Evolutionary conservation across 2,113 vertebrate species (phyloP).

Genomic region (Gymnorhina tibicen): DNA sequence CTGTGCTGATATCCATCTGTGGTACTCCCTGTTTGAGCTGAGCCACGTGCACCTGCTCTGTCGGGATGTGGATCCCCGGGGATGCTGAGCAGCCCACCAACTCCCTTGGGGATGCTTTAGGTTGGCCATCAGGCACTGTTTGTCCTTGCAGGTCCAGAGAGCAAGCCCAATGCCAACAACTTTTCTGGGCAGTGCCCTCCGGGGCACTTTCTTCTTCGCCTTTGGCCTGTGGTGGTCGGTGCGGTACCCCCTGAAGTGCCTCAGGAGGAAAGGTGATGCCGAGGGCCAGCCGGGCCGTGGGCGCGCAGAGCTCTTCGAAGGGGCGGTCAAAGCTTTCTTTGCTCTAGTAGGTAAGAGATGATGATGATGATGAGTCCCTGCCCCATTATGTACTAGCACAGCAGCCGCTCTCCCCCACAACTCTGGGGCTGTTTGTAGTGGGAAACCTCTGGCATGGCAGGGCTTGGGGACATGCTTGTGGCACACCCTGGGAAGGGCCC

Average conservation of each 20-base stretch:
- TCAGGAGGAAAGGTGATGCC: slow-evolving; percentile 49
- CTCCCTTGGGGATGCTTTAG: neutral
- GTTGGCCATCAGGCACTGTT: neutral
- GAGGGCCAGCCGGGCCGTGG: neutral
- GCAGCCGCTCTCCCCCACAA: fast-evolving
- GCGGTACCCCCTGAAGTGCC: slow-evolving; percentile 75
- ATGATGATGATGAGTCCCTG: neutral
- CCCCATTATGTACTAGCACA: fast-evolving
- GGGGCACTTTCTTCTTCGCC: slow-evolving; percentile 86
- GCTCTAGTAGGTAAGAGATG: slow-evolving; percentile 81
- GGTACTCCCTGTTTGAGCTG: neutral
- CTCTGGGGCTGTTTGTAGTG: neutral
- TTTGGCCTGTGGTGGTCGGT: slow-evolving; percentile 88
- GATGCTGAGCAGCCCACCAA: neutral
- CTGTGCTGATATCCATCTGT: neutral
- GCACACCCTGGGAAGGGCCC: fast-evolving
- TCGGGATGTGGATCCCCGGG: fast-evolving
- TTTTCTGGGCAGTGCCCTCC: slow-evolving; percentile 89
- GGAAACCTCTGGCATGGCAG: neutral
- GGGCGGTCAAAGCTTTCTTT: slow-evolving; percentile 72
- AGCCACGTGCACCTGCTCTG: fast-evolving
- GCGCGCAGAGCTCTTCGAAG: slow-evolving; percentile 78
- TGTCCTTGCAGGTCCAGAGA: slow-evolving; percentile 6
- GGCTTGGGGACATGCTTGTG: no score
- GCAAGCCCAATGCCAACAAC: slow-evolving; percentile 70